Evolutionary conservation across 2,797 vertebrate species (phyloP).

Genomic region (Etheostoma perlongum): DNA sequence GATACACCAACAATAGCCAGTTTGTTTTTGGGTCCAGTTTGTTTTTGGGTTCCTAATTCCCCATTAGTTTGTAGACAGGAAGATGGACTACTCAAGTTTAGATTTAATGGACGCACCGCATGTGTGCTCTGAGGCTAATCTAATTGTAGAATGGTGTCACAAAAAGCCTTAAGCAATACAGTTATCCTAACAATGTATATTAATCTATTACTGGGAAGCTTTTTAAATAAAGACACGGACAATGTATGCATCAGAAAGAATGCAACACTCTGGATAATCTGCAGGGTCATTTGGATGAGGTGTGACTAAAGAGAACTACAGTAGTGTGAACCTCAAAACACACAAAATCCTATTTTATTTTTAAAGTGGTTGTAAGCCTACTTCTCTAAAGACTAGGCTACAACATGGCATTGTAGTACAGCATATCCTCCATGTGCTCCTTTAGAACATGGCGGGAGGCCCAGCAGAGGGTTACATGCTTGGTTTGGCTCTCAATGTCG

Average conservation of each 20-base stretch:
- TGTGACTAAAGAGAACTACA: conserved; percentile 17
- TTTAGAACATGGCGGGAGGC: conserved; percentile 36
- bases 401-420: conserved; percentile 31
- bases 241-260: not conserved
- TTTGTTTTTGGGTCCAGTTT: conserved; percentile 38
- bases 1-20: conserved; percentile 14
- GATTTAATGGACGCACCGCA: conserved; percentile 27
- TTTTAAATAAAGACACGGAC: not conserved
- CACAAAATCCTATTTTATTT: conserved; percentile 40
- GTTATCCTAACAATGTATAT: not conserved
- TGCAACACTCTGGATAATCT: conserved; percentile 14
- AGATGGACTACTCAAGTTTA: conserved; percentile 31
- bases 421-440: conserved; percentile 48
- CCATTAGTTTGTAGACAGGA: conserved; percentile 46
- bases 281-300: conserved; percentile 9
- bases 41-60: conserved; percentile 28
- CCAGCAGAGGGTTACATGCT: conserved; percentile 56
- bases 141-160: conserved; percentile 1
- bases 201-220: not conserved
- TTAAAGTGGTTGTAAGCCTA: conserved; percentile 24
- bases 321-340: conserved; percentile 4
- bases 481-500: conserved; percentile 63
- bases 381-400: conserved; percentile 20
- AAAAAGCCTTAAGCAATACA: conserved; percentile 22
- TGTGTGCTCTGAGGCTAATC: conserved; percentile 19